Conservation (phyloP, 2,888 invertebrate species). For the Hanleya hanleyi region DNA sequence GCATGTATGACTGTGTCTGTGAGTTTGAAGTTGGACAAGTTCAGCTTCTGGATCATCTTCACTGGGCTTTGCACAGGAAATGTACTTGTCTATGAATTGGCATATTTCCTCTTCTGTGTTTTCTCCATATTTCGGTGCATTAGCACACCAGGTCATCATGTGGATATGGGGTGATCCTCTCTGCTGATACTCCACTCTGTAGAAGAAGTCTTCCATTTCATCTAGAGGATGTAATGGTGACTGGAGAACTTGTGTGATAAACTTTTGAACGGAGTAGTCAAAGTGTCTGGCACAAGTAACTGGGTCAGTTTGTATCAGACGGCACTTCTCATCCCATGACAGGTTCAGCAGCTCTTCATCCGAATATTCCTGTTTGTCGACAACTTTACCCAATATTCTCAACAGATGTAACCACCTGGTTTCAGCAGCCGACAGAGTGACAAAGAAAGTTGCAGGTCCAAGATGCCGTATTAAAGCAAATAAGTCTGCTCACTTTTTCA, state of each 20-base stretch:
- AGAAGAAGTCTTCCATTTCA: background rate
- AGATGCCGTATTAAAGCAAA: conserved; percentile 21
- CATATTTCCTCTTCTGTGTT: too few species aligned
- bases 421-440: conserved; percentile 13
- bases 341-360: too few species aligned
- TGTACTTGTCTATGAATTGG: too few species aligned
- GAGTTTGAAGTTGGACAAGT: too few species aligned
- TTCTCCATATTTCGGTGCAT: too few species aligned
- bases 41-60: too few species aligned
- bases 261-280: background rate
- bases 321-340: conserved; percentile 5
- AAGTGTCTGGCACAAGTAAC: conserved; percentile 16
- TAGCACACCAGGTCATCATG: too few species aligned
- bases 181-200: too few species aligned
- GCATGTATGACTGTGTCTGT: too few species aligned
- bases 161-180: too few species aligned
- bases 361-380: background rate
- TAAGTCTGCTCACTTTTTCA: conserved; percentile 9
- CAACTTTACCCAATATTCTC: conserved; percentile 9
- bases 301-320: conserved; percentile 10
- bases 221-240: background rate
- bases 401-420: conserved; percentile 20
- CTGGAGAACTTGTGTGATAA: background rate
- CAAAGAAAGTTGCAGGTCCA: conserved; percentile 24
- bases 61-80: background rate